Percentiles rank a stretch among this genome's conserved stretches.
phyloP scores from a whole-genome alignment of 2,888 invertebrate species.

The Sesia apiformis region DNA sequence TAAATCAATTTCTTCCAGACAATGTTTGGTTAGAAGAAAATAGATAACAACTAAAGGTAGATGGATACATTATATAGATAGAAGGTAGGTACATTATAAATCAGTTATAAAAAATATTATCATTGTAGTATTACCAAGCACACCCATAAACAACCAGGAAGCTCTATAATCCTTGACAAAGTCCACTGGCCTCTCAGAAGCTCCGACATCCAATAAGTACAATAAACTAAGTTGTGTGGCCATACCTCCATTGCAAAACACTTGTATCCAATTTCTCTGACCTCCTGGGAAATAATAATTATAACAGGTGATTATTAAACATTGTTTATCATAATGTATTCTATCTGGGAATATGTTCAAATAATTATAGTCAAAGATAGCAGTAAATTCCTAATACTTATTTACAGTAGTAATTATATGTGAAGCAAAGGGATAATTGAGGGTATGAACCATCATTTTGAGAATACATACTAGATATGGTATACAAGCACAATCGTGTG shows the following conservation, averaged over 20 bases:
- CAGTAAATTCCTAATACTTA: no score
- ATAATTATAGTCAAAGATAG: no score
- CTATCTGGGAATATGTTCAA: no score
- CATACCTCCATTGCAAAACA: constrained; percentile 92
- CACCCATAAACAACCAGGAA: constrained; percentile 87
- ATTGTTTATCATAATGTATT: no score
- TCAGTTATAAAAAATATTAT: no score
- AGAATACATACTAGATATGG: no score
- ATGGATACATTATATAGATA: background rate
- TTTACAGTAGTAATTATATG: no score
- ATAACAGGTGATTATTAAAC: background rate
- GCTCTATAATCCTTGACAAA: constrained; percentile 83
- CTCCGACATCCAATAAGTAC: constrained; percentile 86
- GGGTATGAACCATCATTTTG: no score
- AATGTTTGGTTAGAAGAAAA: no score
- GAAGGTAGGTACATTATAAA: background rate
- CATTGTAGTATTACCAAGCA: constrained; percentile 72
- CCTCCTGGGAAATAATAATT: constrained; percentile 75
- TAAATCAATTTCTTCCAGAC: no score
- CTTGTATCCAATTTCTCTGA: constrained; percentile 92
- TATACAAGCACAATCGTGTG: no score
- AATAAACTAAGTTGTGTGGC: constrained; percentile 84
- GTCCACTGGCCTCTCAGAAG: constrained; percentile 85
- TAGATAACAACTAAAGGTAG: background rate
- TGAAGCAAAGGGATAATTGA: no score